phyloP scores from a whole-genome alignment of 2,797 vertebrate species.

The Gallinago nigripennis region DNA sequence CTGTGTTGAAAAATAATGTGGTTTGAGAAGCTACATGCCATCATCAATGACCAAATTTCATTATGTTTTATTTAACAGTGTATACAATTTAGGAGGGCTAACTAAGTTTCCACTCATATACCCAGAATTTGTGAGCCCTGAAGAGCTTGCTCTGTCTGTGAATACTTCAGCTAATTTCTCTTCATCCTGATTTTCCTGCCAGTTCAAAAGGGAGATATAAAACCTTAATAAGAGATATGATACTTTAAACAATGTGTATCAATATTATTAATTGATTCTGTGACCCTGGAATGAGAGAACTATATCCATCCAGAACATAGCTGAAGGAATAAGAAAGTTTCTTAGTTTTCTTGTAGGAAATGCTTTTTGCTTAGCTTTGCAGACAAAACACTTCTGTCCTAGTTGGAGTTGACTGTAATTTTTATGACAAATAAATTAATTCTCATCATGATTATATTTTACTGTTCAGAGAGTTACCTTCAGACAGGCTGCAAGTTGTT shows the following conservation, averaged over 20 bases:
- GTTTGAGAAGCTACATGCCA: background rate
- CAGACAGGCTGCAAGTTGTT: slow-evolving; percentile 1
- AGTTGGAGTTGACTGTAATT: background rate
- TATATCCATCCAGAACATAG: background rate
- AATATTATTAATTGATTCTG: background rate
- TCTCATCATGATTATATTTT: background rate
- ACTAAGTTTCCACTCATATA: background rate
- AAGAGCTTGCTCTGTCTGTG: background rate
- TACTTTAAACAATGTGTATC: background rate
- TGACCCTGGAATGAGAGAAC: background rate
- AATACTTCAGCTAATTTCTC: background rate
- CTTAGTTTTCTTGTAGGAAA: background rate
- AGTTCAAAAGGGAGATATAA: background rate
- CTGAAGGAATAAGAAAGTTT: background rate
- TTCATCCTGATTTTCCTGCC: background rate
- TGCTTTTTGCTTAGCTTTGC: background rate
- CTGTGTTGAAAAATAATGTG: background rate
- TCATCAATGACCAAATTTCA: background rate
- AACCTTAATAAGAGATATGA: background rate
- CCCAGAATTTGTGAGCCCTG: background rate
- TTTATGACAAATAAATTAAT: slow-evolving; percentile 35
- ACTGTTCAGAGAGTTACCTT: background rate
- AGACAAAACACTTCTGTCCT: background rate
- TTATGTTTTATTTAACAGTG: background rate
- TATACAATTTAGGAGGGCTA: background rate